Base-by-base conservation (phyloP, 1,140 invertebrate species). In the Lasaia peninsularis region DNA sequence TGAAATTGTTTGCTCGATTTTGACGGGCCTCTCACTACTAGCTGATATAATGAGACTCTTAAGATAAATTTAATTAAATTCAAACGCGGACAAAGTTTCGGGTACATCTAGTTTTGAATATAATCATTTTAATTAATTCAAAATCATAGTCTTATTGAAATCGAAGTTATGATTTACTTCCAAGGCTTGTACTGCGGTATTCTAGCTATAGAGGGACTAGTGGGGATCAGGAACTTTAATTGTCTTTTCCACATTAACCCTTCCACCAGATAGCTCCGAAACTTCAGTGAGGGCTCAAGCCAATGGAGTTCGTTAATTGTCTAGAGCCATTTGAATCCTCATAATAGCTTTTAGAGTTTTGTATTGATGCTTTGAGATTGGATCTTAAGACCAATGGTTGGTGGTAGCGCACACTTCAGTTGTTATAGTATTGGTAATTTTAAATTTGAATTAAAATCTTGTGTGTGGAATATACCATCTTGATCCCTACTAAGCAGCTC, bases 181-280 rank as follows among this genome's bases (percentile, higher is more conserved):
- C 10, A 48, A 48, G 14, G 18, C 11, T 18, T 18, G 10, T 48
- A 28, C 24, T 28, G 24, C 5, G 20, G 40, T 48, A 21, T 18
- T 48, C 20, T 18, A 20, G 8, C 10, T 20, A 21, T 21, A 40
- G 14, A 16, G 7, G 58, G 57, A 51, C 34, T 44, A 48, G 21
- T 20, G 28, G 24, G 52, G 71, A 69, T 73, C 62, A 77, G 53
- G 56, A 73, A 77, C 58, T 77, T 77, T 72, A 72, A 77, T 77
- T 72, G 58, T 60, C 24, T 55, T 48, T 44, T 60, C 68, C 65
- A 69, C 73, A 71, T 77, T 74, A 73, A 76, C 73, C 73, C 73
- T 70, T 67, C 61, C 65, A 59, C 54, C 37, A 58, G 68, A 72
- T 76, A 76, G 66, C 71, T 16, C 20, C 35, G 31, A 55, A 37